Base-by-base conservation (phyloP, 2,113 vertebrate species). In the Echinops telfairi region DNA sequence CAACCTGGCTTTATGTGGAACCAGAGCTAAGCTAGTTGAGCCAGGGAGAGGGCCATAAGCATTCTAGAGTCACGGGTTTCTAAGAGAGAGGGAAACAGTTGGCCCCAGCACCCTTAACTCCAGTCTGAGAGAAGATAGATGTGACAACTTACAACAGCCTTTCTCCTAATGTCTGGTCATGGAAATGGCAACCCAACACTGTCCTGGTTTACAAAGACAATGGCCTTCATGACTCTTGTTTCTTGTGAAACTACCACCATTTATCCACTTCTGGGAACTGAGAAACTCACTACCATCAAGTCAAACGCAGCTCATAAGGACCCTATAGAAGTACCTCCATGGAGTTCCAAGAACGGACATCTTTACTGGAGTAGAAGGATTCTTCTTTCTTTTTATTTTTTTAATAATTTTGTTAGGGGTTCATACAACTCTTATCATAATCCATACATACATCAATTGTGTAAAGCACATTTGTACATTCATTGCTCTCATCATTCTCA, bases 21-120 rank as follows among this genome's bases (percentile, higher is more conserved):
- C 7, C 47, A 73, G 60, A 31, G 12, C 7, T 23, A 73, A 3
- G 1, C 2, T 29, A 33, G 43, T 12, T 40, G 23, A 47, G 22
- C 11, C 20, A 38, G 10, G 12, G 12, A 78, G 22, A 76, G 15
- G 11, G 31, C 40, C 25, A 75, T 12, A 68, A 62, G 25, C 40
- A 9, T 36, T 25, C 53, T 77, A 58, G 12, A 6, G 16, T 87
- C 75, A 29, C 22, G 6, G 15, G 12, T 79, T 38, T 86, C 70
- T 16, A 27, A 43, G 57, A 83, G 25, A 33, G 2, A 62, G 2
- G 4, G 6, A 8, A 77, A 79, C 16, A 76, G 31, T 71, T 23
- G 31, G 0, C 0, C 9, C 31, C 36, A 19, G 29, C 9, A 20
- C 27, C 19, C 1, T 66, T 83, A 58, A 38, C n/a, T 1, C n/a